Conservation (phyloP, 2,888 invertebrate species). For the Himalopsyche tibetana region DNA sequence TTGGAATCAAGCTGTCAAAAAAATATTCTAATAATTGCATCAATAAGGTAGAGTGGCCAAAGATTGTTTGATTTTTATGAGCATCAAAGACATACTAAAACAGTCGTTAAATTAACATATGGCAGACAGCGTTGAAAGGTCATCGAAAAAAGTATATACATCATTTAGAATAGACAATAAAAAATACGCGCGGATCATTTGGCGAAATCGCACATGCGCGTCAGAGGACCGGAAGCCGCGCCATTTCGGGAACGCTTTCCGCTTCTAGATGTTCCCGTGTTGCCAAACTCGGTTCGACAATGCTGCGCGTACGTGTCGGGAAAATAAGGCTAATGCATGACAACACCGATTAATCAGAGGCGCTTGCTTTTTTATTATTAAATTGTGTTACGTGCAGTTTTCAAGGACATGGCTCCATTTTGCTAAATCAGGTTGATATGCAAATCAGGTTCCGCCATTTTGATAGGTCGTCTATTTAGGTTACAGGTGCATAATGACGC, state of each 20-base stretch:
- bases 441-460: not conserved
- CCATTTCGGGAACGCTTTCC: conserved; percentile 17
- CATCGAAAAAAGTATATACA: not conserved
- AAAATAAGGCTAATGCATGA: conserved; percentile 27
- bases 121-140: conserved; percentile 17
- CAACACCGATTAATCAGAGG: conserved; percentile 27
- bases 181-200: conserved; percentile 12
- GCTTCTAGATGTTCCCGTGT: conserved; percentile 15
- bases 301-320: conserved; percentile 9
- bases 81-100: not conserved
- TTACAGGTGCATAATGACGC: not conserved
- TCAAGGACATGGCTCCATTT: conserved; percentile 29
- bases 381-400: conserved; percentile 16
- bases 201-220: conserved; percentile 11
- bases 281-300: conserved; percentile 30
- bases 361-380: not conserved
- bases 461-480: not conserved
- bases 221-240: conserved; percentile 21
- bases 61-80: not conserved
- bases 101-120: not conserved
- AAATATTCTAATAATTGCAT: not conserved
- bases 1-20: no score
- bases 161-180: not conserved
- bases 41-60: not conserved
- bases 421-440: not conserved